Evolutionary conservation across 2,797 vertebrate species (phyloP).

Genomic region (Sebastes iracundus): DNA sequence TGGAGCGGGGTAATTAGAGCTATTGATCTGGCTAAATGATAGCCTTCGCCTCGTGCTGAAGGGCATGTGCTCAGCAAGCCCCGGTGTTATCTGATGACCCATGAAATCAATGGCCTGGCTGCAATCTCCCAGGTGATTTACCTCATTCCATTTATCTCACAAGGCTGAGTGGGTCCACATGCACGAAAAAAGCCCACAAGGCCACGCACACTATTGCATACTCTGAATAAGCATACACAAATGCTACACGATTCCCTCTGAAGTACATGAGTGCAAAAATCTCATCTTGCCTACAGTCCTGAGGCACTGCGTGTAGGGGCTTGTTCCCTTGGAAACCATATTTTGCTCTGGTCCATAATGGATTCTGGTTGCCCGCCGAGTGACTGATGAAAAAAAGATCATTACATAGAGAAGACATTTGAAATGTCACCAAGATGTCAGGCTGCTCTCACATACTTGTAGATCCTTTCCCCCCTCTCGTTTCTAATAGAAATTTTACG

Average conservation of each 20-base stretch:
- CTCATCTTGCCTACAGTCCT: constrained; percentile 58
- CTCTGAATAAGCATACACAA: constrained; percentile 40
- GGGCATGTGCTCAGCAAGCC: constrained; percentile 76
- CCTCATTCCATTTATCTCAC: constrained; percentile 65
- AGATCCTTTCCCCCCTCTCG: constrained; percentile 9
- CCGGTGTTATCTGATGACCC: constrained; percentile 78
- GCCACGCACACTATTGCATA: constrained; percentile 7
- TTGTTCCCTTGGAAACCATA: constrained; percentile 83
- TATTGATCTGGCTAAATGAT: constrained; percentile 80
- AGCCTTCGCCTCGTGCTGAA: constrained; percentile 70
- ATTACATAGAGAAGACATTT: constrained; percentile 64
- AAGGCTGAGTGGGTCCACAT: constrained; percentile 42
- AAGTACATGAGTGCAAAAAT: constrained; percentile 61
- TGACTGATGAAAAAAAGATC: constrained; percentile 72
- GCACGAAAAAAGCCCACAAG: constrained; percentile 28
- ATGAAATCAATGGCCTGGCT: constrained; percentile 74
- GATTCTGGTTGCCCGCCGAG: constrained; percentile 68
- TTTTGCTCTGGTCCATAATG: constrained; percentile 74
- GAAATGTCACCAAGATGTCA: constrained; percentile 70
- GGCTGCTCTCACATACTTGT: constrained; percentile 43
- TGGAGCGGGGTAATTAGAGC: constrained; percentile 73
- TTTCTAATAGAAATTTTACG: constrained; percentile 25
- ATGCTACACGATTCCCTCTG: constrained; percentile 56
- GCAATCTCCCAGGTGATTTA: constrained; percentile 77
- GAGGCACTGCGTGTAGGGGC: constrained; percentile 58